Conservation (phyloP, 2,113 vertebrate species). For the Brienomyrus brachyistius region DNA sequence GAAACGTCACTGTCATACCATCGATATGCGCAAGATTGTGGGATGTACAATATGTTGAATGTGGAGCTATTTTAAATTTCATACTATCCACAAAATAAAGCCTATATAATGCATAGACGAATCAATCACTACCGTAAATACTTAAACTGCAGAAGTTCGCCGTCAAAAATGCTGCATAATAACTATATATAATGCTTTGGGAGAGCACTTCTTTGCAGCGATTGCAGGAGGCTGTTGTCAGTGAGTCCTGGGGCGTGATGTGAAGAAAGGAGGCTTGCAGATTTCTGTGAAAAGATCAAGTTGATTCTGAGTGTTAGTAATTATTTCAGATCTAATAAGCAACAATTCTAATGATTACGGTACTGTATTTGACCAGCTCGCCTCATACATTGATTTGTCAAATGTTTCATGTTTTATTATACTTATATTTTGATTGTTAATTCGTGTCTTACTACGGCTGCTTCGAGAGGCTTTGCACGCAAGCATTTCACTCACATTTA, state of each 20-base stretch:
- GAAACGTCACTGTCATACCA: not conserved
- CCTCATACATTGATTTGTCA: not conserved
- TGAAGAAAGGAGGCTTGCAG: not conserved
- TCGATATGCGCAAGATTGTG: not conserved
- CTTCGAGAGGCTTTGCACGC: too few relatives aligned
- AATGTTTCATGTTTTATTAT: too few relatives aligned
- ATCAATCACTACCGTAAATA: not conserved
- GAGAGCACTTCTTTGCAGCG: not conserved
- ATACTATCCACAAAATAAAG: not conserved
- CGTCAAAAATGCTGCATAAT: not conserved
- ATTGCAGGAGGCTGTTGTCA: not conserved
- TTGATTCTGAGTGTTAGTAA: not conserved
- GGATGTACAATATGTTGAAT: not conserved
- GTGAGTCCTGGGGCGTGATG: not conserved
- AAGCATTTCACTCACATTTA: too few relatives aligned
- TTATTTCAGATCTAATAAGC: not conserved
- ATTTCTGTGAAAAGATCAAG: not conserved
- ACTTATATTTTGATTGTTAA: too few relatives aligned
- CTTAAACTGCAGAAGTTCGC: not conserved
- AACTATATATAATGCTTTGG: not conserved
- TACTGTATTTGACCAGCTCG: not conserved
- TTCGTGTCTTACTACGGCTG: too few relatives aligned
- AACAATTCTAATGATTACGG: not conserved
- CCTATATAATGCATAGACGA: not conserved
- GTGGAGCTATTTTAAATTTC: not conserved